Conservation (phyloP, 2,888 invertebrate genomes). For the Campoplex capitator region DNA sequence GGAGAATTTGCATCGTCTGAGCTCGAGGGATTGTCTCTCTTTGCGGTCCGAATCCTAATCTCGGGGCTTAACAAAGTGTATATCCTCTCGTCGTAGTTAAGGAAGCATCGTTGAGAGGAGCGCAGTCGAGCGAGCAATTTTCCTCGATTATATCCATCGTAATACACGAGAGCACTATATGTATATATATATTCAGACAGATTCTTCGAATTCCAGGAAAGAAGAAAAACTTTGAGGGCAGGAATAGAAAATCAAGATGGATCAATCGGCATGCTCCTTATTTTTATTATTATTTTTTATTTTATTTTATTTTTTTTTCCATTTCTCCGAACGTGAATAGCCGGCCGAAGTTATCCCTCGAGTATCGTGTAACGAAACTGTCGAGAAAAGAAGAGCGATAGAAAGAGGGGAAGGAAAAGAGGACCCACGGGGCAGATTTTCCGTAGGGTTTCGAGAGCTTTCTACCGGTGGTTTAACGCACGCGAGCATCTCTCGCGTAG, state of each 20-base stretch:
- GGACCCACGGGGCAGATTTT: constrained; percentile 20
- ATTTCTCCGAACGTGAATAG: constrained; percentile 4
- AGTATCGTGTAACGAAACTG: constrained; percentile 64
- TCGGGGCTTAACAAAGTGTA: neutral
- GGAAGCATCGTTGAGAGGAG: constrained; percentile 6
- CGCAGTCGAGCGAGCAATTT: constrained; percentile 50
- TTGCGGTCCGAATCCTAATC: constrained; percentile 12
- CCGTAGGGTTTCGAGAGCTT: constrained; percentile 34
- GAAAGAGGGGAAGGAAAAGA: constrained; percentile 22
- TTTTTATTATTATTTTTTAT: constrained; percentile 1
- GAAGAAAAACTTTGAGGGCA: neutral
- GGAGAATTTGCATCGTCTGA: constrained; percentile 31
- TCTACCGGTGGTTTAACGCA: constrained; percentile 21
- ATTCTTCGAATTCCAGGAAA: neutral
- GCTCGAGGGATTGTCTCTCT: constrained; percentile 19
- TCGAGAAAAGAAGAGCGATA: constrained; percentile 13
- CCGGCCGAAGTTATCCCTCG: constrained; percentile 45
- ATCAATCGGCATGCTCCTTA: constrained; percentile 31
- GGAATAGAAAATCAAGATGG: constrained; percentile 50
- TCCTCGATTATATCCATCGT: constrained; percentile 53
- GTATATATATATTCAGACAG: neutral
- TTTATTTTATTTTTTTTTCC: neutral
- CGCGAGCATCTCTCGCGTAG: constrained; percentile 18
- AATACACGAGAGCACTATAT: neutral
- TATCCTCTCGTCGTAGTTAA: neutral